Conservation (phyloP, 2,113 vertebrate species). For the Carassius auratus region DNA sequence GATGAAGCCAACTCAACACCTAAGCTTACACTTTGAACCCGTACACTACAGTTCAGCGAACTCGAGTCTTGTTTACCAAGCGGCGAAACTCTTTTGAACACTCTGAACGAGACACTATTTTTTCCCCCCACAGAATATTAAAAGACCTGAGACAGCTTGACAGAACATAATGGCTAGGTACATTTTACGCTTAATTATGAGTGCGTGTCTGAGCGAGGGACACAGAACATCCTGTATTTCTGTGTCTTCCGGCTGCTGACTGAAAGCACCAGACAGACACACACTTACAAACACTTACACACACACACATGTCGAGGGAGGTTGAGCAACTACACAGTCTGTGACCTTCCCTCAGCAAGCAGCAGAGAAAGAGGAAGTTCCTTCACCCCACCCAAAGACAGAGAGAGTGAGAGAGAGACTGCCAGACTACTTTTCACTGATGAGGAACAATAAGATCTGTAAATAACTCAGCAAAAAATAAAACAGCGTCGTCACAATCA, state of each 20-base stretch:
- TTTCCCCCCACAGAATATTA: not conserved
- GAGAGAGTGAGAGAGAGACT: slow-evolving; percentile 31
- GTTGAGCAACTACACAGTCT: slow-evolving; percentile 70
- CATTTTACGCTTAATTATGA: slow-evolving; percentile 16
- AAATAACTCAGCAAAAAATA: slow-evolving; percentile 35
- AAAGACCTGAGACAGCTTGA: slow-evolving; percentile 15
- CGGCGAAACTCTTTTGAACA: slow-evolving; percentile 24
- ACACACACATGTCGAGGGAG: slow-evolving; percentile 49
- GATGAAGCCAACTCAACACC: slow-evolving; percentile 37
- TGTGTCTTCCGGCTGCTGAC: slow-evolving; percentile 76
- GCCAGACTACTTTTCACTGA: slow-evolving; percentile 50
- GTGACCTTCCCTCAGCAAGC: slow-evolving; percentile 66
- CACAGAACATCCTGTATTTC: slow-evolving; percentile 78
- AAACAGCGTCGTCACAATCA: slow-evolving; percentile 20
- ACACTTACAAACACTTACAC: slow-evolving; percentile 31
- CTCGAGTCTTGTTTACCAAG: slow-evolving; percentile 14
- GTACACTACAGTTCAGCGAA: not conserved
- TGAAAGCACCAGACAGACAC: slow-evolving; percentile 65
- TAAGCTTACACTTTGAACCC: slow-evolving; percentile 38
- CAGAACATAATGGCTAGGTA: not conserved
- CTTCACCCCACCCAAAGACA: slow-evolving; percentile 47
- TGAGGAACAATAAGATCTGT: slow-evolving; percentile 35
- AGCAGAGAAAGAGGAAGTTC: slow-evolving; percentile 50
- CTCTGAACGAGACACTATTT: not conserved
- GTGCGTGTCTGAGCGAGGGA: slow-evolving; percentile 30